These are phyloP conservation scores for Furnarius figulus DNA, from an alignment of 2,113 vertebrate species.

Conservation along the genomic window DNA sequence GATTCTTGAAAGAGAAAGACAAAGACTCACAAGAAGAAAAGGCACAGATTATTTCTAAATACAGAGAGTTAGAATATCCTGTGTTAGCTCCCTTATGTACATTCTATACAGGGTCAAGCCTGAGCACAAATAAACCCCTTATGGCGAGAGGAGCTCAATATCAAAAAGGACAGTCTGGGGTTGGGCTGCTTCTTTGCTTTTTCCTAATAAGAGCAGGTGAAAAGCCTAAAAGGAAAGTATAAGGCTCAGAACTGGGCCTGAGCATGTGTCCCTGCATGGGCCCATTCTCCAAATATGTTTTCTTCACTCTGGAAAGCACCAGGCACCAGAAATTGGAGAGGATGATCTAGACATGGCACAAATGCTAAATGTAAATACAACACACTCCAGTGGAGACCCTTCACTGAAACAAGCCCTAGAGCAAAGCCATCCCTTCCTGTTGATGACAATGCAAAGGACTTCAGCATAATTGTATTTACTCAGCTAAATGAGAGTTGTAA, in stretches of 20 bases:
- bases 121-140: neutral
- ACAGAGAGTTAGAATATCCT: neutral
- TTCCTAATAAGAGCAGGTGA: neutral
- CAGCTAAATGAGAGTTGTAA: constrained; percentile 31
- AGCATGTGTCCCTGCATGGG: neutral
- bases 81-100: neutral
- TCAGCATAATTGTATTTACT: constrained; percentile 34
- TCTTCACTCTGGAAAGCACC: neutral
- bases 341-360: neutral
- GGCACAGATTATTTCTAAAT: neutral
- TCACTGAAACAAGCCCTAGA: constrained; percentile 12
- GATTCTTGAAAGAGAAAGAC: neutral
- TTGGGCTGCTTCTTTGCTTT: neutral
- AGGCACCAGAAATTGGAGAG: neutral
- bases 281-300: neutral
- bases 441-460: constrained; percentile 33
- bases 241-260: neutral
- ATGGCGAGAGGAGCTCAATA: neutral
- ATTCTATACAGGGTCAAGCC: neutral
- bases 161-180: neutral
- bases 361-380: neutral
- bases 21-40: neutral
- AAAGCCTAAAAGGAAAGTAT: neutral
- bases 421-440: neutral
- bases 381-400: neutral